phyloP scores from a whole-genome alignment of 2,113 vertebrate species.

The Papio anubis region DNA sequence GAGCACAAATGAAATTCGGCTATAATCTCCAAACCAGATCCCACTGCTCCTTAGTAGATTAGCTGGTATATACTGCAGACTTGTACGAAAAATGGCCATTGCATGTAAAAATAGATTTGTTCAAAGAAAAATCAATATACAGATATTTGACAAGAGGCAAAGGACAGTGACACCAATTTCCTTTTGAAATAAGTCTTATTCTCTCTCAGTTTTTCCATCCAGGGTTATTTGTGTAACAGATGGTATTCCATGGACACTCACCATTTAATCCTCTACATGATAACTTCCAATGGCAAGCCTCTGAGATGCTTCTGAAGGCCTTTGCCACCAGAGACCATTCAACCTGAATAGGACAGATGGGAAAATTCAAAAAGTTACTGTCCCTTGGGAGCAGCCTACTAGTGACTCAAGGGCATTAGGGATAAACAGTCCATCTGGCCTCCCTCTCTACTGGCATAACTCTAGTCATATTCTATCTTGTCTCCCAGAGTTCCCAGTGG shows the following conservation, averaged over 20 bases:
- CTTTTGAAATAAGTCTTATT: neutral
- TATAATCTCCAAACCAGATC: neutral
- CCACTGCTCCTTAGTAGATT: neutral
- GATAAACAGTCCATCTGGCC: neutral
- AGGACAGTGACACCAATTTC: neutral
- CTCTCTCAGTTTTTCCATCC: neutral
- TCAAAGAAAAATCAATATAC: neutral
- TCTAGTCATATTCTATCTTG: neutral
- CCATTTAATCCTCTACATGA: accelerated
- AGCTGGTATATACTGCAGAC: neutral
- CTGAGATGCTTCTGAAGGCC: neutral
- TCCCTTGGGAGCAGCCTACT: neutral
- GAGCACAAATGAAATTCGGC: neutral
- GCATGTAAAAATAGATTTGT: neutral
- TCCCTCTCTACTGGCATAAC: neutral
- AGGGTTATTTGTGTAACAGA: neutral
- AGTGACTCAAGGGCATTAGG: neutral
- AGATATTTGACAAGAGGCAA: neutral
- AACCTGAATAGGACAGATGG: neutral
- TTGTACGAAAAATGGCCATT: neutral
- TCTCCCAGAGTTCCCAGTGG: neutral
- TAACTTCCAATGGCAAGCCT: neutral
- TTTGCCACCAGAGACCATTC: neutral
- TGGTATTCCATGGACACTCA: neutral
- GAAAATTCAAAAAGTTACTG: neutral